A percentile compares a stretch with the other conserved stretches of the same genome.
Evolutionary conservation across 1,140 invertebrate genomes (phyloP).

Genomic region (Drosophila arawakana): DNA sequence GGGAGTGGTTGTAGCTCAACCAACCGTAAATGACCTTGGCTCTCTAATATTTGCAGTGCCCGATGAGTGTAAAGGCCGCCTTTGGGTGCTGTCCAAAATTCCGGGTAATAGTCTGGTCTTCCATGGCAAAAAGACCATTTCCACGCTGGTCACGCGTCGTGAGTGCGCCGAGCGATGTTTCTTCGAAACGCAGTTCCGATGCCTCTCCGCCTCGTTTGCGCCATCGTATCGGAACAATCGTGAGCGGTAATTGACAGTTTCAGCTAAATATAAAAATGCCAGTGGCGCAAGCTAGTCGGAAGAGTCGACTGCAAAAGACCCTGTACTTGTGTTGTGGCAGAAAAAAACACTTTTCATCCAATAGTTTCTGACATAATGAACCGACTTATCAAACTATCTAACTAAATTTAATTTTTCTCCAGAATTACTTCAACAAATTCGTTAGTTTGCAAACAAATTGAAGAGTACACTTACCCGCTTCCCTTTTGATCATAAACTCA

Average conservation of each 20-base stretch:
- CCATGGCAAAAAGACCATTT: conserved; percentile 85
- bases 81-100: conserved; percentile 85
- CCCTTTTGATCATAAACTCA: too few relatives aligned
- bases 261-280: neutral
- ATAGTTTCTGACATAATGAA: too few relatives aligned
- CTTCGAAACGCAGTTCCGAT: conserved; percentile 84
- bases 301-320: too few relatives aligned
- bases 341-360: too few relatives aligned
- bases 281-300: too few relatives aligned
- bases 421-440: too few relatives aligned
- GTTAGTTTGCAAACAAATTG: too few relatives aligned
- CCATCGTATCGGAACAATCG: conserved; percentile 82
- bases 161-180: conserved; percentile 85
- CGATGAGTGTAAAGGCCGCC: conserved; percentile 77
- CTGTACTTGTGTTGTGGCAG: too few relatives aligned
- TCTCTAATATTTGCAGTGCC: conserved; percentile 65
- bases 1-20: neutral
- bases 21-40: conserved; percentile 31
- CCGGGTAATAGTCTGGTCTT: conserved; percentile 85
- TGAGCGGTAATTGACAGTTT: conserved; percentile 73
- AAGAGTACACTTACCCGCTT: too few relatives aligned
- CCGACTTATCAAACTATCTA: too few relatives aligned
- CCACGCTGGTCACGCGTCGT: conserved; percentile 83
- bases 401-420: too few relatives aligned
- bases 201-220: conserved; percentile 85